Evolutionary conservation across 2,113 vertebrate species (phyloP).

Genomic region (Casuarius casuarius): DNA sequence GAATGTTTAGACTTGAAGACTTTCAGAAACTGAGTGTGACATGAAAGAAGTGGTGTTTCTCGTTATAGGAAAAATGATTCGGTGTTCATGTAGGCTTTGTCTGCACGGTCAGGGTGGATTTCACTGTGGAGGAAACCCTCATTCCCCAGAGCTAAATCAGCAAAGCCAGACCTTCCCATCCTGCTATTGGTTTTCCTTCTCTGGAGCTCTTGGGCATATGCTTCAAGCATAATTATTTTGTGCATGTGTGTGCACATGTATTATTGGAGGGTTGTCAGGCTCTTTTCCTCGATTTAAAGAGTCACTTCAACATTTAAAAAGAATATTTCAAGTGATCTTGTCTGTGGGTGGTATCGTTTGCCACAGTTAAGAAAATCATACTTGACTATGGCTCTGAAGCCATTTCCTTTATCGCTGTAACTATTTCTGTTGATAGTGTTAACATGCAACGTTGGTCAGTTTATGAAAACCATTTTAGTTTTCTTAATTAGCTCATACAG

Average conservation of each 20-base stretch:
- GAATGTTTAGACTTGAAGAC: not conserved
- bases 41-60: not conserved
- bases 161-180: not conserved
- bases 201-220: not conserved
- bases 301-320: not conserved
- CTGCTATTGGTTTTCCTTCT: not conserved
- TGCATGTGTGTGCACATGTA: rapidly evolving
- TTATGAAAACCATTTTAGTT: not conserved
- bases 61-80: not conserved
- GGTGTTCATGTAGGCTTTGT: not conserved
- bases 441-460: not conserved
- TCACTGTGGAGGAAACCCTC: not conserved
- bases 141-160: not conserved
- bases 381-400: not conserved
- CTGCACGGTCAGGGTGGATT: not conserved
- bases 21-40: not conserved
- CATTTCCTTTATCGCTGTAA: not conserved
- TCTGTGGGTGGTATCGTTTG: not conserved
- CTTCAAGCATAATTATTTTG: not conserved
- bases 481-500: not conserved
- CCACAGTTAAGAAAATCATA: not conserved
- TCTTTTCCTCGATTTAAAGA: not conserved
- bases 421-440: not conserved
- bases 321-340: not conserved
- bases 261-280: not conserved